Base-by-base conservation (phyloP, 2,797 vertebrate genomes). In the Acridotheres tristis region DNA sequence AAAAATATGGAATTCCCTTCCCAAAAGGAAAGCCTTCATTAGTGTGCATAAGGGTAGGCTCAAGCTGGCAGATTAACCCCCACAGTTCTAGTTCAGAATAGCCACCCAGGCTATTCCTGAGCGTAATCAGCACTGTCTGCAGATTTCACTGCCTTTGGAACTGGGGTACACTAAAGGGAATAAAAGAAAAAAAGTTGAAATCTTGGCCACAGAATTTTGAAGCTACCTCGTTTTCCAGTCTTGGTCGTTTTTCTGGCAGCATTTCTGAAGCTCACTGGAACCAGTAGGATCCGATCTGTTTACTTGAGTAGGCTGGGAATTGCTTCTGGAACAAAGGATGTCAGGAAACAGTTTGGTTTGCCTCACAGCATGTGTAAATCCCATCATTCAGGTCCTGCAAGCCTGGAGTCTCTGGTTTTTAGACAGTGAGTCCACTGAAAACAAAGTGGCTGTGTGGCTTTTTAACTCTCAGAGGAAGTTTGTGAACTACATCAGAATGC, bases 331-430 rank as follows among this genome's bases (percentile, higher is more conserved):
- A 95, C 66, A 92, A 92, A 96, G 86, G 82, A 73, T 47, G 83
- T 30, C 92, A 95, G 94, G 94, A 94, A 96, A 34, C 63, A 53
- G 80, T 91, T 94, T 2, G 13, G 48, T 84, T 97, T 92, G 76
- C 76, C 85, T 94, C 94, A 13, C 92, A 94, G 94, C 87, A 53
- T 93, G 89, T 50, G 61, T 55, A 92, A 93, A 75, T 73, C 71
- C 57, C 71, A 16, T 50, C 86, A 79, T 92, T 94, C 79, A 91
- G 73, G 48, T 79, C 83, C 47, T 59, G 32, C 0, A 57, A 73
- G 69, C 48, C 67, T 55, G 83, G 47, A 82, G 66, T 55, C 36
- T 91, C 81, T 68, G 69, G 59, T n/a, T 76, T 89, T 87, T 11
- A 90, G 88, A n/a, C 30, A 59, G 42, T 17, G 80, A 89, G 59